Evolutionary conservation across 1,140 invertebrate genomes (phyloP), one percentile per base, ranked within the genome.

Genomic region (Aphaenogaster ashmeadi): DNA sequence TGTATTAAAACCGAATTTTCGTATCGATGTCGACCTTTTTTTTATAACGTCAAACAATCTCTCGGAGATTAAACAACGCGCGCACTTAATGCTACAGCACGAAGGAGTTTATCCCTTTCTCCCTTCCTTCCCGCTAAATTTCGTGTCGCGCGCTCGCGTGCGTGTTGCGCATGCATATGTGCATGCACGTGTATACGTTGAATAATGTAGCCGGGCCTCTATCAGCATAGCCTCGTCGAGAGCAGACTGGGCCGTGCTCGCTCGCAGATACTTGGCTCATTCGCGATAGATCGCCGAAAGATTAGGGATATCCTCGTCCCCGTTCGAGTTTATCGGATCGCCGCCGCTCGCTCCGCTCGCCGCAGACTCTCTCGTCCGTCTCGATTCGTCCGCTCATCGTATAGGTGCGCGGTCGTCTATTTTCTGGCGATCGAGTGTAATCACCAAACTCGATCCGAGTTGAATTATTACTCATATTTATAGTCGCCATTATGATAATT

Each of bases 281-380:
- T 94, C 93, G 92, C 94, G 91, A 92, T 92, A 94, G 94, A 95
- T 95, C 92, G 90, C 88, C 92, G 91, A 93, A 87, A 94, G 94
- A 94, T 95, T 93, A 93, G 89, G 81, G 64, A 90, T 91, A 89
- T 90, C 90, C 90, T 90, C 90, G 89, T 91, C 90, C 87, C 74
- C 78, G 87, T 89, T 91, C 81, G 86, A 90, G 87, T 62, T 91
- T 90, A 90, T 91, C 90, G 90, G 87, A 90, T 90, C 90, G 89
- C 13, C 84, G 27, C 75, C 87, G 87, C 56, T 87, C 54, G 36
- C 21, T 18, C 11, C 83, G 58, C 75, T 84, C 58, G 0, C 38
- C 21, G 78, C 79, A 71, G 72, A 90, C 87, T 84, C 90, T 84
- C 86, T 83, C 86, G 69, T 75, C 74, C 64, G 52, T 58, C 54